Conservation (phyloP, 2,113 vertebrate species). For the Astur gentilis region DNA sequence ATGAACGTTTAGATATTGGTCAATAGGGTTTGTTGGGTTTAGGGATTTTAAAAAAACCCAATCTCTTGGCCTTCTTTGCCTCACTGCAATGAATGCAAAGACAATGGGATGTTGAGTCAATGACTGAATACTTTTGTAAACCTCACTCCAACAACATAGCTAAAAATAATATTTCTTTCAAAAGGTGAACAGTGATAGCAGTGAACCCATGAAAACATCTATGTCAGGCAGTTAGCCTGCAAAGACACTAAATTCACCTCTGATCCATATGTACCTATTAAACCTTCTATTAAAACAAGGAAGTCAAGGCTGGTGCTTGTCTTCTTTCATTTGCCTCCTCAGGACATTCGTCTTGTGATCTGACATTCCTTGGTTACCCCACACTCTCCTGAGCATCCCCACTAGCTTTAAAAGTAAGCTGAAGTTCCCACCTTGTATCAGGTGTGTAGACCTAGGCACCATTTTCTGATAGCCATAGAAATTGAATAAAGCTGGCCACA, state of each 20-base stretch:
- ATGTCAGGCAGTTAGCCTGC: neutral
- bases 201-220: neutral
- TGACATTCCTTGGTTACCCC: neutral
- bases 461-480: neutral
- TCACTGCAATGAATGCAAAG: neutral
- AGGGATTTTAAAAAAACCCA: neutral
- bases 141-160: neutral
- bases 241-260: neutral
- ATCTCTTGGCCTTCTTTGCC: neutral
- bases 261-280: neutral
- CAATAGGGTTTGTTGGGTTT: neutral
- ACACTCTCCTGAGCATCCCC: neutral
- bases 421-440: neutral
- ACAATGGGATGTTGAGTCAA: neutral
- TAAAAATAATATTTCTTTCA: neutral
- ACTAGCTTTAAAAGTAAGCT: neutral
- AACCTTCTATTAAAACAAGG: neutral
- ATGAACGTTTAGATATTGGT: neutral
- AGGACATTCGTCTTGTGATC: neutral
- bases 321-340: neutral
- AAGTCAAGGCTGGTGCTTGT: neutral
- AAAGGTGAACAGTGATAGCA: neutral
- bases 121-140: neutral
- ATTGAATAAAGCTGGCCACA: neutral
- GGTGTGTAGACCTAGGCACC: neutral